phyloP scores from a whole-genome alignment of 37 sponge, comb jelly and placozoan genomes.

The Theonella swinhoei region DNA sequence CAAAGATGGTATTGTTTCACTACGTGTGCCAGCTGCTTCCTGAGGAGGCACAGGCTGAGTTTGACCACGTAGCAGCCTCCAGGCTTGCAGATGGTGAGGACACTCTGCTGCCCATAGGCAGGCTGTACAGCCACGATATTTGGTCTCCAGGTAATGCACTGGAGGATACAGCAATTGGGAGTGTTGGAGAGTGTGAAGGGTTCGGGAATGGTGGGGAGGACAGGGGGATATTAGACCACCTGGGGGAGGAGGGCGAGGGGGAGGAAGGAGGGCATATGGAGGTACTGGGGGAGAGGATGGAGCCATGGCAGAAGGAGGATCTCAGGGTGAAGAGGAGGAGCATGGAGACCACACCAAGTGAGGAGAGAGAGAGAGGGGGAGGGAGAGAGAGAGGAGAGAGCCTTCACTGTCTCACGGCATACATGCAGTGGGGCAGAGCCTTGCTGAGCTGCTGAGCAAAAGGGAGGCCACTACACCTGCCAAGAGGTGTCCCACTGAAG shows the following conservation, averaged over 20 bases:
- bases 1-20: conserved; percentile 68
- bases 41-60: conserved; percentile 58
- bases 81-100: conserved; percentile 18
- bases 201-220: too few species aligned
- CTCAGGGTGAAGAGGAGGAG: not conserved
- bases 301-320: not conserved
- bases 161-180: not conserved
- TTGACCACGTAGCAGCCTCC: conserved; percentile 75
- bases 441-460: not conserved
- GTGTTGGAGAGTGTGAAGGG: conserved; percentile 15
- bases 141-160: not conserved
- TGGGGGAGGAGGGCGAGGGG: not conserved
- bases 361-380: too few species aligned
- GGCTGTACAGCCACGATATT: not conserved
- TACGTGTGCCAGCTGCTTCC: conserved; percentile 87
- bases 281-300: conserved; percentile 2
- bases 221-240: not conserved
- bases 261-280: too few species aligned
- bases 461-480: not conserved
- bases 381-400: not conserved
- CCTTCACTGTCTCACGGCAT: not conserved
- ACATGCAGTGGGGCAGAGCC: not conserved
- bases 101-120: not conserved
- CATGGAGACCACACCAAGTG: not conserved
- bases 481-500: not conserved